These are phyloP conservation scores for Parthenolecanium corni DNA, from an alignment of 2,888 invertebrate species.

Conservation along the genomic window DNA sequence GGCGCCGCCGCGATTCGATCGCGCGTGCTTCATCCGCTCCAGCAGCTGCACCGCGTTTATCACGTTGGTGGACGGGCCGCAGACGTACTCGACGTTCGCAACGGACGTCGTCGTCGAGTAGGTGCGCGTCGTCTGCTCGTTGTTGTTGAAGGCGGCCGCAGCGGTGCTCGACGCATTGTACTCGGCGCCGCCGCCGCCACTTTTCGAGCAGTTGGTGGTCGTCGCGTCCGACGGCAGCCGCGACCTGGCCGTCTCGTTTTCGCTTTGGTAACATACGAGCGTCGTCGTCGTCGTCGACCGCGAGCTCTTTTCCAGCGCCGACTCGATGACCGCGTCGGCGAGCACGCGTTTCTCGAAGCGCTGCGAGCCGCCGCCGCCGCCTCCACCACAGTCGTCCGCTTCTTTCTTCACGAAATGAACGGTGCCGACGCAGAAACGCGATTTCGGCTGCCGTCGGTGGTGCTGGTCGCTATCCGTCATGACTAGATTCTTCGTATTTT, in stretches of 20 bases:
- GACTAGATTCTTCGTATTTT: background rate
- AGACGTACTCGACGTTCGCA: background rate
- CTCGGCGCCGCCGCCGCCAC: background rate
- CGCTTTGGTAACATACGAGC: background rate
- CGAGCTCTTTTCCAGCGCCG: background rate
- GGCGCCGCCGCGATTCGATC: slow-evolving; percentile 28
- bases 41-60: background rate
- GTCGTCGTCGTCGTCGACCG: background rate
- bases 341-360: too few relatives aligned
- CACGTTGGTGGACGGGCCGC: too few relatives aligned
- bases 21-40: slow-evolving; percentile 2
- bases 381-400: too few relatives aligned
- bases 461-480: background rate
- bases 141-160: background rate
- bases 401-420: too few relatives aligned
- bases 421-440: too few relatives aligned
- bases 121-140: background rate
- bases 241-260: background rate
- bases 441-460: too few relatives aligned
- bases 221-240: background rate
- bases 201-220: too few relatives aligned
- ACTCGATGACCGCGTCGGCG: background rate
- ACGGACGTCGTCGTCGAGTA: background rate
- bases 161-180: background rate
- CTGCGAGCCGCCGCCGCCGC: too few relatives aligned